phyloP scores from a whole-genome alignment of 2,888 invertebrate genomes.

The Nowickia ferox region DNA sequence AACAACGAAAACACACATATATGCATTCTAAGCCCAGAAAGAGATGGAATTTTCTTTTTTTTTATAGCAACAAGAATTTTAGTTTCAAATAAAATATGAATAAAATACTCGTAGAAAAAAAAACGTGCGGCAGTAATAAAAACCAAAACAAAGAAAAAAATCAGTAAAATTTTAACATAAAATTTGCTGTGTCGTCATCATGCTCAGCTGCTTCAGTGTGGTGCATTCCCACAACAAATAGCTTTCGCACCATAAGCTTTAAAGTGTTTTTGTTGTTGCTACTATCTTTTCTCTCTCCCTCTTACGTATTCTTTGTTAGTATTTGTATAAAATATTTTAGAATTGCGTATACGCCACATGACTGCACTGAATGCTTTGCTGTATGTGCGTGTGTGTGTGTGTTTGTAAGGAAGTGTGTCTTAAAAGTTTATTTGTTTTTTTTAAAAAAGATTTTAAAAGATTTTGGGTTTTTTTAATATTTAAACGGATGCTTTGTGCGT shows the following conservation, averaged over 20 bases:
- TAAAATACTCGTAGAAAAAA: neutral
- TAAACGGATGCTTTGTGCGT: neutral
- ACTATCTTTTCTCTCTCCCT: neutral
- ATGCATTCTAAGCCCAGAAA: conserved; percentile 31
- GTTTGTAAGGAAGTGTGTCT: neutral
- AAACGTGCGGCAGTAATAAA: conserved; percentile 4
- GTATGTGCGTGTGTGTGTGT: neutral
- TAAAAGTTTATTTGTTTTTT: neutral
- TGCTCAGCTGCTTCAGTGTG: conserved; percentile 16
- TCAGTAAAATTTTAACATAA: neutral
- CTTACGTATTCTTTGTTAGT: neutral
- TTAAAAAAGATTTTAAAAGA: neutral
- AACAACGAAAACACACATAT: neutral
- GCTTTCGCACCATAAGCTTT: conserved; percentile 22
- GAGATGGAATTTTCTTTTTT: conserved; percentile 22
- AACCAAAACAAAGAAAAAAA: conserved; percentile 12
- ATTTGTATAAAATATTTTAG: conserved; percentile 26
- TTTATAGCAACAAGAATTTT: neutral
- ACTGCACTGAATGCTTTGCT: conserved; percentile 29
- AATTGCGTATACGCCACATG: conserved; percentile 63
- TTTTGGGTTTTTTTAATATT: neutral
- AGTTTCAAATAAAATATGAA: neutral
- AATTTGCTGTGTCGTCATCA: neutral
- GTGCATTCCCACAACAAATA: conserved; percentile 36
- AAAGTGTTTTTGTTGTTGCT: conserved; percentile 6